Evolutionary conservation across 1,140 invertebrate genomes (phyloP), one percentile per base, ranked within the genome.

Genomic region (Cotesia glomerata): DNA sequence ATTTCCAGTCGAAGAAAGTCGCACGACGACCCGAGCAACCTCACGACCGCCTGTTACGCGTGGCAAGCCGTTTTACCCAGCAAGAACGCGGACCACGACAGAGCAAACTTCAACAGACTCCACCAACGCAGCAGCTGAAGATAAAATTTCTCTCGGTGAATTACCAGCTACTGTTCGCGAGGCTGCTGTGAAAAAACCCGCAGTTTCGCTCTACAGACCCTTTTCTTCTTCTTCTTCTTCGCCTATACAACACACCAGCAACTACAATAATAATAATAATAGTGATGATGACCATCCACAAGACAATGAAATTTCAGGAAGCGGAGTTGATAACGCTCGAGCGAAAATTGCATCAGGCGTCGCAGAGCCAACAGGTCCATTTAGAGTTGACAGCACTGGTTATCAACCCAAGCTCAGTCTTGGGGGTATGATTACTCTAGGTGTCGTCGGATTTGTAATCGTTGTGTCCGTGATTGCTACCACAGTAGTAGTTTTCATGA

Each of bases 381-480:
- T 89, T 67, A 89, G 91, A 1, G 90, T 93, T 0, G 92, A 93
- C 71, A 90, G 88, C 51, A 90, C 91, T 9, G 88, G 90, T 1
- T 89, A 91, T 71, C 93, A 92, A 35, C 92, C 93, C 1, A 92
- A 92, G 79, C 87, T 95, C 3, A 95, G 95, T 84, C 87, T 95
- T 61, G 94, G 94, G 32, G 94, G 95, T 0, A 95, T 97, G 62
- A 95, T 97, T 66, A 95, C 95, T 1, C 86, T 97, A 9, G 95
- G 94, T 13, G 94, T 96, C 0, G 97, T 97, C 82, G 95, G 95
- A 65, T 95, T 93, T 5, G 94, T 98, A 76, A 94, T 97, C 0
- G 95, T 97, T 79, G 89, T 97, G 16, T 93, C 95, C 32, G 95
- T 95, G 13, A 92, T 97, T 69, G 92, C 97, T 70, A 96, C 95